A percentile compares a stretch with the other conserved stretches of the same genome.
Evolutionary conservation across 1,140 invertebrate species (phyloP).

Genomic region (Steinernema feltiae): DNA sequence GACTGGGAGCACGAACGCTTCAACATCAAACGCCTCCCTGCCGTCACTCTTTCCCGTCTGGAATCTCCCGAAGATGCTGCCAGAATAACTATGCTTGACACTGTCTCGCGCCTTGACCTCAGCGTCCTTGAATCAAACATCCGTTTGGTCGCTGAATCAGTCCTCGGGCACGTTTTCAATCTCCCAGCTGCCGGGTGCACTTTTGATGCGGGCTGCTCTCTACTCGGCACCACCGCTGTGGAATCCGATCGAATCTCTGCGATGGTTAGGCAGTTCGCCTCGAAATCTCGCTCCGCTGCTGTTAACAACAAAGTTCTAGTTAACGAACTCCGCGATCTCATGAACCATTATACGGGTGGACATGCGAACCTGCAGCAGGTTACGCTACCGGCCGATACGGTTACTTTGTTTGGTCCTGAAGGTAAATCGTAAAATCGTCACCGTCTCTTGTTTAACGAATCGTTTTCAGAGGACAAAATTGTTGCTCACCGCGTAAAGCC

Average conservation of each 20-base stretch:
- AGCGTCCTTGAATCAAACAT: slow-evolving; percentile 69
- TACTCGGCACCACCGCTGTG: slow-evolving; percentile 19
- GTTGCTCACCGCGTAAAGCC: slow-evolving; percentile 76
- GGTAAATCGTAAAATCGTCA: slow-evolving; percentile 28
- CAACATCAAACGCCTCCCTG: slow-evolving; percentile 80
- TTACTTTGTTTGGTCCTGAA: slow-evolving; percentile 34
- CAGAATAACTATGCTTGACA: slow-evolving; percentile 59
- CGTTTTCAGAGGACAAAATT: slow-evolving; percentile 42
- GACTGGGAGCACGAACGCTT: slow-evolving; percentile 97
- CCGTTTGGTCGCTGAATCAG: slow-evolving; percentile 71
- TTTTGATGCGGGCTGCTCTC: slow-evolving; percentile 67
- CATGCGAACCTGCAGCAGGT: slow-evolving; percentile 27
- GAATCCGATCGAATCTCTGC: not conserved
- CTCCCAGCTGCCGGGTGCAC: slow-evolving; percentile 63
- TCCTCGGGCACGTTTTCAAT: slow-evolving; percentile 79
- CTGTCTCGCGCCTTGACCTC: slow-evolving; percentile 62
- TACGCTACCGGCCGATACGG: slow-evolving; percentile 24
- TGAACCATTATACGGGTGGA: slow-evolving; percentile 30
- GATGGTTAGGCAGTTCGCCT: slow-evolving; percentile 39
- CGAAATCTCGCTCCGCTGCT: slow-evolving; percentile 34
- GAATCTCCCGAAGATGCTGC: slow-evolving; percentile 63
- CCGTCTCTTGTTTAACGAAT: not conserved
- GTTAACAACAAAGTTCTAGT: slow-evolving; percentile 20
- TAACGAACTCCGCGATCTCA: slow-evolving; percentile 32
- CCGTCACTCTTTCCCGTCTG: slow-evolving; percentile 79